Evolutionary conservation across 2,888 invertebrate genomes (phyloP).

Genomic region (Limulus polyphemus): DNA sequence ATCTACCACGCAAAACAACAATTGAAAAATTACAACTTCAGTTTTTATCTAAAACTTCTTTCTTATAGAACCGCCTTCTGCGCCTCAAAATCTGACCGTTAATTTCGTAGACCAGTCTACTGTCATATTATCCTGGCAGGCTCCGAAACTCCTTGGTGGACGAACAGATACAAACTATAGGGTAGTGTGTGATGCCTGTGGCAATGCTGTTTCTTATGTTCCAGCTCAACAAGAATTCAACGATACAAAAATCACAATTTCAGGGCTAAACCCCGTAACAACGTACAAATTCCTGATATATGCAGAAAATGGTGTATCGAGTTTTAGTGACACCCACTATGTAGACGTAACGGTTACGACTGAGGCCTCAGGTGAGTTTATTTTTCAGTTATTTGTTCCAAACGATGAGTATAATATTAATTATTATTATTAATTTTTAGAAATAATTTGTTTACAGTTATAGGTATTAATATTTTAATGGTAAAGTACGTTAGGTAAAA

Average conservation of each 20-base stretch:
- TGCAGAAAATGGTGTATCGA: slow-evolving; percentile 79
- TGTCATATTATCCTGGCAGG: slow-evolving; percentile 76
- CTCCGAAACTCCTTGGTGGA: slow-evolving; percentile 65
- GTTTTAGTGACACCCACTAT: slow-evolving; percentile 43
- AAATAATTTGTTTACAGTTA: too few relatives aligned
- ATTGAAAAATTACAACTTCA: too few relatives aligned
- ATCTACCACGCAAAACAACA: too few relatives aligned
- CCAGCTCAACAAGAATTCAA: slow-evolving; percentile 67
- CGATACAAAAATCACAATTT: slow-evolving; percentile 75
- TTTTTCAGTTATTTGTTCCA: too few relatives aligned
- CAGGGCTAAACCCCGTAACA: slow-evolving; percentile 78
- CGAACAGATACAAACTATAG: slow-evolving; percentile 71
- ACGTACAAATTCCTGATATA: slow-evolving; percentile 83
- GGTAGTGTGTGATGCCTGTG: slow-evolving; percentile 72
- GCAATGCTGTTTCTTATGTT: slow-evolving; percentile 53
- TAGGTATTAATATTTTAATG: too few relatives aligned
- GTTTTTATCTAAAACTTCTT: not conserved
- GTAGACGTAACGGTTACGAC: slow-evolving; percentile 77
- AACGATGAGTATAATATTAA: too few relatives aligned
- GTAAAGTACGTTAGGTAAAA: too few relatives aligned
- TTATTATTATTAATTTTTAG: too few relatives aligned
- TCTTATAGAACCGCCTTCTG: slow-evolving; percentile 67
- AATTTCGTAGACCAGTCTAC: slow-evolving; percentile 84
- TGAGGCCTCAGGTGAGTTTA: slow-evolving; percentile 42
- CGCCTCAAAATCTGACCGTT: slow-evolving; percentile 75